phyloP scores from a whole-genome alignment of 2,113 vertebrate genomes.

The Perca fluviatilis region DNA sequence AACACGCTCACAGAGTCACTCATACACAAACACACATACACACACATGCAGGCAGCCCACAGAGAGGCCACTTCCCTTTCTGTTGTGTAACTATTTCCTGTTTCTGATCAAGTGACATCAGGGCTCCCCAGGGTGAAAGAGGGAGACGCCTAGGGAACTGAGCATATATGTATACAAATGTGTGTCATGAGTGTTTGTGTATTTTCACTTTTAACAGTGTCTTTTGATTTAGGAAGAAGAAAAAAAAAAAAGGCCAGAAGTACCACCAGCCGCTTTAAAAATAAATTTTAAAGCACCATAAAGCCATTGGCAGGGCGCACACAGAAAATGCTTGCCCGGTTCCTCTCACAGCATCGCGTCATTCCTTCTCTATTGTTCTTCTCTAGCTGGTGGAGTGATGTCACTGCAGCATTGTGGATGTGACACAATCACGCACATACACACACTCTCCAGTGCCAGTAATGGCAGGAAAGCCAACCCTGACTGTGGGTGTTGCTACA shows the following conservation, averaged over 20 bases:
- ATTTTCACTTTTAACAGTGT: not conserved
- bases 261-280: constrained; percentile 21
- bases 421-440: constrained; percentile 51
- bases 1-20: constrained; percentile 10
- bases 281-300: constrained; percentile 14
- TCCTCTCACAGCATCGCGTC: constrained; percentile 73
- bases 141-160: constrained; percentile 29
- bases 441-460: constrained; percentile 30
- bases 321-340: constrained; percentile 70
- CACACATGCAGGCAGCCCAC: constrained; percentile 48
- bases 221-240: not conserved
- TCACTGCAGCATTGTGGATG: constrained; percentile 72
- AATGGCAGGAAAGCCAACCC: constrained; percentile 60
- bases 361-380: constrained; percentile 79
- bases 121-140: constrained; percentile 27
- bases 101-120: constrained; percentile 69
- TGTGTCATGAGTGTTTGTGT: not conserved
- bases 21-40: constrained; percentile 36
- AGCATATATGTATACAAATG: constrained; percentile 14
- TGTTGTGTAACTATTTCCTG: constrained; percentile 78
- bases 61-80: constrained; percentile 61
- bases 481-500: constrained; percentile 44
- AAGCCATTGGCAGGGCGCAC: constrained; percentile 53
- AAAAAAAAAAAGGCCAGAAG: not conserved
- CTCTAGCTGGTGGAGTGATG: constrained; percentile 72